These are phyloP conservation scores for Gymnothorax reevesii DNA, from an alignment of 2,797 vertebrate genomes.

Conservation along the genomic window DNA sequence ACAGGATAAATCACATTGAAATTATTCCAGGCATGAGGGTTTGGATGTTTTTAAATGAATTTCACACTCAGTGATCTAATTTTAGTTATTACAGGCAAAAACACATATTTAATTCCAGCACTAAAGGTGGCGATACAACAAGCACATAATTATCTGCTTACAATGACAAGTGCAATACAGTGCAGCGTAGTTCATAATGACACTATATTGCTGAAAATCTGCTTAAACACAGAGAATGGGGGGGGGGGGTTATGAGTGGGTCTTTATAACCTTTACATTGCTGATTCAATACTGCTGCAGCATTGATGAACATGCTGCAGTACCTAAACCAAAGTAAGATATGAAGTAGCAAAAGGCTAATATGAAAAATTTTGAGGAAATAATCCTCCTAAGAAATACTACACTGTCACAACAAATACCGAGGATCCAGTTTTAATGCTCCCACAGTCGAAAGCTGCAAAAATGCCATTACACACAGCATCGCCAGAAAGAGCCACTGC, in stretches of 20 bases:
- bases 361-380: neutral
- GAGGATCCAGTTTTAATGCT: neutral
- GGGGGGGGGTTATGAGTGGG: neutral
- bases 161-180: neutral
- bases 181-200: neutral
- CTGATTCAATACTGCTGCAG: neutral
- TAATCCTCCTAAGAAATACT: neutral
- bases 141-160: neutral
- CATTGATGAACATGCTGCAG: neutral
- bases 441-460: neutral
- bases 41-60: slow-evolving; percentile 5
- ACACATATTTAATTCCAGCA: slow-evolving; percentile 8
- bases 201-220: neutral
- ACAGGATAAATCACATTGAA: neutral
- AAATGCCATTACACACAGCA: neutral
- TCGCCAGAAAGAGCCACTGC: neutral
- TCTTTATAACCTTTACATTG: neutral
- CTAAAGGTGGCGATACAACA: neutral
- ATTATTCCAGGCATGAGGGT: neutral
- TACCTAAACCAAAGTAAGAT: neutral
- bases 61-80: neutral
- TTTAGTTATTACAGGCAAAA: slow-evolving; percentile 10
- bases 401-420: neutral
- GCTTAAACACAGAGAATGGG: neutral
- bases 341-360: neutral